Evolutionary conservation across 2,888 invertebrate genomes (phyloP).

Genomic region (Nymphalis urticae): DNA sequence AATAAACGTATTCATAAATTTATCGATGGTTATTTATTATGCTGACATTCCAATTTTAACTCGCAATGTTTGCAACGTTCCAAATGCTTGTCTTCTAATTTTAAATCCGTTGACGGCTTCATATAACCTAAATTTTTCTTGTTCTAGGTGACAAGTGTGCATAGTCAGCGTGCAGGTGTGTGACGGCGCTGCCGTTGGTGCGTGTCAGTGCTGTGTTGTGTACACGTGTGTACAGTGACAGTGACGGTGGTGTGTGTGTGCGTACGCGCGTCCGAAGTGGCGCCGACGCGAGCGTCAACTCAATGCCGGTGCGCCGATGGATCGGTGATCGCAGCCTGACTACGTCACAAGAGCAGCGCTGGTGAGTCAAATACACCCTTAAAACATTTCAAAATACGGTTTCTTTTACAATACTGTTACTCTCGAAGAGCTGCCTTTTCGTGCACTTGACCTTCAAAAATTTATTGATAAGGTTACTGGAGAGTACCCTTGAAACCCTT

Average conservation of each 20-base stretch:
- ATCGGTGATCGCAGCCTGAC: slow-evolving; percentile 78
- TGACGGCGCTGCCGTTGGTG: slow-evolving; percentile 28
- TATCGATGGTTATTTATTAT: neutral
- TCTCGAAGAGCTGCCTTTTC: neutral
- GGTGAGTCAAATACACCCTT: slow-evolving; percentile 54
- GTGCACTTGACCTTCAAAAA: slow-evolving; percentile 4
- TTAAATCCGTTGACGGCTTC: slow-evolving; percentile 1
- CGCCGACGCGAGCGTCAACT: slow-evolving; percentile 70
- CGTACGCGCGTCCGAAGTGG: slow-evolving; percentile 61
- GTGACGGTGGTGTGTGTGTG: slow-evolving; percentile 47
- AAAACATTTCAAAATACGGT: neutral
- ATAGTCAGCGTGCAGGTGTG: slow-evolving; percentile 22
- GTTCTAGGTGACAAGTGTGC: slow-evolving; percentile 37
- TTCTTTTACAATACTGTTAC: neutral
- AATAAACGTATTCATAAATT: slow-evolving; percentile 3
- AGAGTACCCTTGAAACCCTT: no score
- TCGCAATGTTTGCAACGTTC: neutral
- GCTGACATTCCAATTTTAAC: neutral
- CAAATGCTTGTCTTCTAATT: neutral
- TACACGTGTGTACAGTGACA: slow-evolving; percentile 37
- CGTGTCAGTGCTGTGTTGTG: slow-evolving; percentile 29
- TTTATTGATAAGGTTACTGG: slow-evolving; percentile 3
- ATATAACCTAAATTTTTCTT: slow-evolving; percentile 22
- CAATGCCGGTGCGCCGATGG: slow-evolving; percentile 79
- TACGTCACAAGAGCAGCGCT: slow-evolving; percentile 77